Evolutionary conservation across 2,888 invertebrate genomes (phyloP).

Genomic region (Zygothrica quintamaculata): DNA sequence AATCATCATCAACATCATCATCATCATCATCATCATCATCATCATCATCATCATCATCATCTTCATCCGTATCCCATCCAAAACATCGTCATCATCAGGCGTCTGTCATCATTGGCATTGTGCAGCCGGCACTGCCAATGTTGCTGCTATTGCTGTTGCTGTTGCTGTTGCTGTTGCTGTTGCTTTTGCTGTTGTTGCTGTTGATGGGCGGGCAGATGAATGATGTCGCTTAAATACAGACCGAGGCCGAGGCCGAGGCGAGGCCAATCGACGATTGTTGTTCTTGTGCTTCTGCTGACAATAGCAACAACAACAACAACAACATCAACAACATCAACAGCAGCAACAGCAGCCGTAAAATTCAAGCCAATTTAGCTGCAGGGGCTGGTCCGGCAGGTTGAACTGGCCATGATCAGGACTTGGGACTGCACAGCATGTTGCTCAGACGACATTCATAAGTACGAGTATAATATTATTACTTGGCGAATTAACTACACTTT

Average conservation of each 20-base stretch:
- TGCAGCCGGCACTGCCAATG: constrained; percentile 45
- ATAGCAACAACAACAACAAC: constrained; percentile 21
- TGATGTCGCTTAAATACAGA: constrained; percentile 81
- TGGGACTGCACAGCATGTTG: constrained; percentile 68
- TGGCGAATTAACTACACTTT: constrained; percentile 77
- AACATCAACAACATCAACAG: constrained; percentile 11
- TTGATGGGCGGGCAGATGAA: constrained; percentile 79
- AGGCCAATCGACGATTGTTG: constrained; percentile 76
- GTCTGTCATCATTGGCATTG: constrained; percentile 55
- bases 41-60: constrained; percentile 47
- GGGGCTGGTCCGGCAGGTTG: constrained; percentile 72
- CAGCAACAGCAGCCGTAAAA: constrained; percentile 69
- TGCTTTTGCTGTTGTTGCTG: constrained; percentile 52
- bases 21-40: constrained; percentile 45
- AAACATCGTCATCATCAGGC: constrained; percentile 55
- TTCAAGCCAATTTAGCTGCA: constrained; percentile 74
- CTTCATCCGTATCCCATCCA: constrained; percentile 59
- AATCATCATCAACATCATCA: constrained; percentile 39
- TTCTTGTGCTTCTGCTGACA: constrained; percentile 48
- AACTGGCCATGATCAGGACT: constrained; percentile 46
- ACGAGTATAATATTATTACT: constrained; percentile 82
- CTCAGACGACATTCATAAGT: constrained; percentile 77
- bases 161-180: constrained; percentile 11
- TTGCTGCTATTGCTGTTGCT: constrained; percentile 41
- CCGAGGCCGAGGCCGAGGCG: constrained; percentile 66